These are phyloP conservation scores for Protodeltote pygarga DNA, from an alignment of 2,888 invertebrate species.

Conservation along the genomic window DNA sequence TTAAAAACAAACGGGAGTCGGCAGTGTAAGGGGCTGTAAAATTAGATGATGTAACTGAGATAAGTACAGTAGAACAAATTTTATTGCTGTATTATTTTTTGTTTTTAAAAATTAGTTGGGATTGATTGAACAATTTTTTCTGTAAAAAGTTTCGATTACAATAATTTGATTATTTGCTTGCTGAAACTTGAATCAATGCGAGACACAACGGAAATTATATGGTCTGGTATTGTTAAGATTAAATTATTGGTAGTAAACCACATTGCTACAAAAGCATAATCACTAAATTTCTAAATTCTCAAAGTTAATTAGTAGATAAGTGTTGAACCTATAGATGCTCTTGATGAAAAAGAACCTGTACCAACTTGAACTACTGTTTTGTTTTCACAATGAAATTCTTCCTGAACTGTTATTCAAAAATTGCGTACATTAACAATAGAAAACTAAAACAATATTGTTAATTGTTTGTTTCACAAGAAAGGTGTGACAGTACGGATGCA, in stretches of 20 bases:
- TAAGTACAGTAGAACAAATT: neutral
- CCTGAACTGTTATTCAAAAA: constrained; percentile 16
- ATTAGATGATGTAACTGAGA: neutral
- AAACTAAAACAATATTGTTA: constrained; percentile 12
- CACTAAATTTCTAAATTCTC: too few species aligned
- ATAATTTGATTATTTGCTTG: too few species aligned
- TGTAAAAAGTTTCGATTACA: neutral
- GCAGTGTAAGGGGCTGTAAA: constrained; percentile 1
- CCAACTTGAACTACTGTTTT: neutral
- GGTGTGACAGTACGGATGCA: constrained; percentile 19
- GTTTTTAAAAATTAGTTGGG: too few species aligned
- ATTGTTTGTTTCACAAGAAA: constrained; percentile 15
- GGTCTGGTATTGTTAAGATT: too few species aligned
- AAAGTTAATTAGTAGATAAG: too few species aligned
- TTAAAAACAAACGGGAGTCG: constrained; percentile 36
- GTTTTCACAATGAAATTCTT: neutral
- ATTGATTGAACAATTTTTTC: too few species aligned
- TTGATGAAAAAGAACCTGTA: neutral
- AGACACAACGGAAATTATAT: too few species aligned
- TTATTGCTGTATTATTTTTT: neutral
- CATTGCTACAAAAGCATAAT: too few species aligned
- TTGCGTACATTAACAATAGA: constrained; percentile 27
- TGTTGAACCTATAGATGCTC: too few species aligned
- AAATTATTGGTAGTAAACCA: too few species aligned
- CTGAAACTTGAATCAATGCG: neutral